Conservation (phyloP, 1,140 invertebrate genomes). For the Pseudomyrmex gracilis region DNA sequence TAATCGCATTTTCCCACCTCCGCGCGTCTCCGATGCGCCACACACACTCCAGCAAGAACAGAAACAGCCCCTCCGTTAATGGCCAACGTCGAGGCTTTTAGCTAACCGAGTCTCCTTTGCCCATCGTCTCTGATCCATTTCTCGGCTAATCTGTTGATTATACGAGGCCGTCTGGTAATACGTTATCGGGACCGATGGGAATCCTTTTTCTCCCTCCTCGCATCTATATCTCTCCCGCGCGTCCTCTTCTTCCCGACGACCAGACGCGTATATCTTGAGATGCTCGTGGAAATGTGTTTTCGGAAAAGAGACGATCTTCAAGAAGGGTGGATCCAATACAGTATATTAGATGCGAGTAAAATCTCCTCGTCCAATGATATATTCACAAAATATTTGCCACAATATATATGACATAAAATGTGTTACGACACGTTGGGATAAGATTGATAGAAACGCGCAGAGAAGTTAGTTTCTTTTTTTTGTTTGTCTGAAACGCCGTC, state of each 20-base stretch:
- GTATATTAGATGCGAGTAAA: neutral
- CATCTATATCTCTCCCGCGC: constrained; percentile 67
- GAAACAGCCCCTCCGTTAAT: constrained; percentile 83
- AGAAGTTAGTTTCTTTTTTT: constrained; percentile 2
- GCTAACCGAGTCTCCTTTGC: constrained; percentile 82
- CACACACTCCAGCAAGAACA: constrained; percentile 75
- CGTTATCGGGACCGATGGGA: constrained; percentile 81
- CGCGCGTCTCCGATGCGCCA: constrained; percentile 69
- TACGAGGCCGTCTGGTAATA: constrained; percentile 83
- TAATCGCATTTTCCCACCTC: constrained; percentile 85
- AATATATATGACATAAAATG: neutral
- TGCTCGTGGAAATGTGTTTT: constrained; percentile 66
- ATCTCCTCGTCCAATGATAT: neutral
- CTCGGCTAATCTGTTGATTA: constrained; percentile 85
- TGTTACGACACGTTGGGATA: neutral
- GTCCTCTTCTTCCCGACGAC: constrained; percentile 33
- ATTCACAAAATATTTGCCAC: neutral
- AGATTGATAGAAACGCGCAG: neutral
- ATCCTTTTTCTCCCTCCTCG: constrained; percentile 70
- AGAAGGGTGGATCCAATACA: neutral
- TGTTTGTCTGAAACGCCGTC: constrained; percentile 16
- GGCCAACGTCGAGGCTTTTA: constrained; percentile 85
- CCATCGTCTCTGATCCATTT: constrained; percentile 83
- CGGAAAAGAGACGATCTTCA: constrained; percentile 44
- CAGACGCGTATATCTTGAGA: constrained; percentile 54